Percentiles rank a stretch among this genome's conserved stretches.
phyloP scores from a whole-genome alignment of 1,140 invertebrate species.

The Elymnias hypermnestra region DNA sequence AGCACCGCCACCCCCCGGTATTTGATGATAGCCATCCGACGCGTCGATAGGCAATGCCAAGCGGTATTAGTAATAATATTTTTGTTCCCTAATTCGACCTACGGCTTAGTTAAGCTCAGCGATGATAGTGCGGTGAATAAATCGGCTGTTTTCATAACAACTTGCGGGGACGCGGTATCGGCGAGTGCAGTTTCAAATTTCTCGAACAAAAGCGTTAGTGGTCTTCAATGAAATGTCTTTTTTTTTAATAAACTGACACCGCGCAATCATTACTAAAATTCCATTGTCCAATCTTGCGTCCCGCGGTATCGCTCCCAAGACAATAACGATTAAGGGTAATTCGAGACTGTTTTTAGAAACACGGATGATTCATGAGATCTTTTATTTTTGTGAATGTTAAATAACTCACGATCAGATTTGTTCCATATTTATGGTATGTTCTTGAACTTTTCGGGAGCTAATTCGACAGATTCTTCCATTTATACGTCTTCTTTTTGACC shows the following conservation, averaged over 20 bases:
- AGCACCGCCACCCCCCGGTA: constrained; percentile 70
- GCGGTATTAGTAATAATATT: constrained; percentile 63
- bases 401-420: constrained; percentile 28
- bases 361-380: constrained; percentile 60
- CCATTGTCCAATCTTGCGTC: constrained; percentile 63
- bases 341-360: constrained; percentile 67
- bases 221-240: constrained; percentile 62
- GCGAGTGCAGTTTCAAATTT: constrained; percentile 43
- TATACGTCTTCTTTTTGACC: constrained; percentile 31
- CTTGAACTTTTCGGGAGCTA: constrained; percentile 25
- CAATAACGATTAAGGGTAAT: constrained; percentile 59
- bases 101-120: constrained; percentile 52
- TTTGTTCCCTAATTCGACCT: constrained; percentile 43
- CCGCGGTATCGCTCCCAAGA: constrained; percentile 56
- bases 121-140: constrained; percentile 41
- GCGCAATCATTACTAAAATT: constrained; percentile 61
- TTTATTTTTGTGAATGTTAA: constrained; percentile 38
- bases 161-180: constrained; percentile 23
- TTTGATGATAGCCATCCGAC: constrained; percentile 61
- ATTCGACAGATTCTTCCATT: constrained; percentile 1
- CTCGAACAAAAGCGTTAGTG: constrained; percentile 60
- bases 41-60: constrained; percentile 52
- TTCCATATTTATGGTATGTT: constrained; percentile 19
- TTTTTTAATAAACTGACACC: constrained; percentile 58
- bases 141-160: constrained; percentile 32